These are phyloP conservation scores for Pseudocheirus occidentalis DNA, from an alignment of 2,797 vertebrate species.

Conservation along the genomic window DNA sequence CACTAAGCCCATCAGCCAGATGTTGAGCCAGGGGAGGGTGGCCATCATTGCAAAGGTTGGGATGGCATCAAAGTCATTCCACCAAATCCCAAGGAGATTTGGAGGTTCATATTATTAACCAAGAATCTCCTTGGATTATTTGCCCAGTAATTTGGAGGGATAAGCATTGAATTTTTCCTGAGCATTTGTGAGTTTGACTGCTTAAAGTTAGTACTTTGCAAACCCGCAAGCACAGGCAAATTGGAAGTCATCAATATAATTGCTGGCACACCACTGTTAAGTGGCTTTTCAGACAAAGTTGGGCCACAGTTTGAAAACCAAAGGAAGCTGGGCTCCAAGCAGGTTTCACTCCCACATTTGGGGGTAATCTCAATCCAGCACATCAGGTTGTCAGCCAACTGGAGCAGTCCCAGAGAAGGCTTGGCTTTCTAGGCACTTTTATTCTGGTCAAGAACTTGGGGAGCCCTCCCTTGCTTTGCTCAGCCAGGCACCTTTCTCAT, in stretches of 20 bases:
- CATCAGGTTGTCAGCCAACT: background rate
- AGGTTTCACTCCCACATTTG: background rate
- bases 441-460: conserved; percentile 12
- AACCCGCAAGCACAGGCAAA: background rate
- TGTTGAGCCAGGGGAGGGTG: background rate
- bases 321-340: background rate
- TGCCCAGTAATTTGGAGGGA: background rate
- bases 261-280: background rate
- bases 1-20: background rate
- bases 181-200: background rate
- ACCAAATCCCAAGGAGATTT: background rate
- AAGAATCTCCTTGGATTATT: background rate
- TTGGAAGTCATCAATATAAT: background rate
- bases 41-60: background rate
- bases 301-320: background rate
- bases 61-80: background rate
- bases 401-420: background rate
- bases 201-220: background rate
- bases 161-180: background rate
- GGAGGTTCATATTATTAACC: background rate
- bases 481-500: background rate
- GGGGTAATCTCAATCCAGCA: background rate
- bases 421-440: background rate
- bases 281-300: background rate
- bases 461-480: conserved; percentile 49